Evolutionary conservation across 1,140 invertebrate species (phyloP), one percentile per base, ranked within the genome.

Genomic region (Eufriesea mexicana): DNA sequence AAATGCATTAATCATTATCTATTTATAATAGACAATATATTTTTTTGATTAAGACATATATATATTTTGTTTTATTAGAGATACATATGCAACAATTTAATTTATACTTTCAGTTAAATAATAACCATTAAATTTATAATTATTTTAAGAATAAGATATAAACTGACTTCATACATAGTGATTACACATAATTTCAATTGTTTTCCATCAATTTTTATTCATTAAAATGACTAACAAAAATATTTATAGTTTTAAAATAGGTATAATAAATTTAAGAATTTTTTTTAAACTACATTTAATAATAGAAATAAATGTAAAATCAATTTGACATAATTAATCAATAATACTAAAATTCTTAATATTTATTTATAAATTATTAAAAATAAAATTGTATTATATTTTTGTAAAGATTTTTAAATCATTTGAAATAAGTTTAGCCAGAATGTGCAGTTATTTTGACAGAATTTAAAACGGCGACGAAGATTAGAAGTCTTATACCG

Each of bases 31-130:
- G 25, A 55, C 23, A 28, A 25, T 28, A 64, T 79, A 84, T 45
- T 62, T 83, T 77, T 86, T 86, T 47, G 57, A 70, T 83, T 74
- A 42, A 85, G 86, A 86, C 78, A 86, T 86, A 86, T 59, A 35
- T 49, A 82, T 57, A 66, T 83, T 59, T 61, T 54, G 28, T 64
- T 72, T 61, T 49, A 70, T 85, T 49, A 28, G 45, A 47, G 47
- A 55, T 35, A 54, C 0, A 10, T 64, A 5, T 57, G 23, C 55
- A 20, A 57, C 8, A 6, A 47, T 49, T 62, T 35, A 1, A 64
- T 76, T 62, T 49, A 7, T 61, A 75, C 2, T 35, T 16, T 25
- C 23, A 62, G 45, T n/a, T 51, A 18, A 42, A 35, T 64, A 5
- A n/a, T 0, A 7, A 28, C 8, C 18, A 55, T 25, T 67, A n/a